A percentile compares a stretch with the other conserved stretches of the same genome.
Conservation (phyloP, 2,113 vertebrate genomes). For the Onychostruthus taczanowskii region DNA sequence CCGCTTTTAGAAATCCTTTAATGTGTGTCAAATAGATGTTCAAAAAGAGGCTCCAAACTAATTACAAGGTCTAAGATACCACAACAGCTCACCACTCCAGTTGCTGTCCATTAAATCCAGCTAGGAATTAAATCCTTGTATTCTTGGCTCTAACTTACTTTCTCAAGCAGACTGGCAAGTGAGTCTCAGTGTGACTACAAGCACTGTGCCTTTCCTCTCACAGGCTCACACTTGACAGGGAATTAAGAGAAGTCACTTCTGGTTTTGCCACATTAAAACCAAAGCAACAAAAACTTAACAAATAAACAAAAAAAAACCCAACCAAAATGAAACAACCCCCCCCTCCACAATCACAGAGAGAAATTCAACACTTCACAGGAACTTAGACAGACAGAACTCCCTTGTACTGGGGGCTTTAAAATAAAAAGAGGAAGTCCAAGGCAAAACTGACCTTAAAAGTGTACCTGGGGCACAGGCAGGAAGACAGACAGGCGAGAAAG, state of each 20-base stretch:
- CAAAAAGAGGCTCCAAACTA: neutral
- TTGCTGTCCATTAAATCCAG: neutral
- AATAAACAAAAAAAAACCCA: rapidly evolving
- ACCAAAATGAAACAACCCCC: neutral
- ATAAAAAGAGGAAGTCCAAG: neutral
- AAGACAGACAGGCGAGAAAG: neutral
- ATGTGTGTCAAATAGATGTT: neutral
- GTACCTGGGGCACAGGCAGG: neutral
- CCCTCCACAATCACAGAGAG: neutral
- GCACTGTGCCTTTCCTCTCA: neutral
- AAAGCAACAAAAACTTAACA: neutral
- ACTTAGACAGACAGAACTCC: neutral
- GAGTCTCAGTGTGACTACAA: neutral
- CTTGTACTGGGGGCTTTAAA: neutral
- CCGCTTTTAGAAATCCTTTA: neutral
- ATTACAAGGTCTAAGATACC: neutral
- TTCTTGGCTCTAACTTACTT: neutral
- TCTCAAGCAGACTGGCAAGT: neutral
- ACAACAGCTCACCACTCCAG: neutral
- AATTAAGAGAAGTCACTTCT: neutral
- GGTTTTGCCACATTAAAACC: neutral
- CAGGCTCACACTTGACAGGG: neutral
- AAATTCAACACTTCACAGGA: neutral
- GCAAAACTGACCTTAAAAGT: neutral
- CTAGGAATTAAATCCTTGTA: neutral